phyloP scores from a whole-genome alignment of 2,888 invertebrate species.

The Euplagia quadripunctaria region DNA sequence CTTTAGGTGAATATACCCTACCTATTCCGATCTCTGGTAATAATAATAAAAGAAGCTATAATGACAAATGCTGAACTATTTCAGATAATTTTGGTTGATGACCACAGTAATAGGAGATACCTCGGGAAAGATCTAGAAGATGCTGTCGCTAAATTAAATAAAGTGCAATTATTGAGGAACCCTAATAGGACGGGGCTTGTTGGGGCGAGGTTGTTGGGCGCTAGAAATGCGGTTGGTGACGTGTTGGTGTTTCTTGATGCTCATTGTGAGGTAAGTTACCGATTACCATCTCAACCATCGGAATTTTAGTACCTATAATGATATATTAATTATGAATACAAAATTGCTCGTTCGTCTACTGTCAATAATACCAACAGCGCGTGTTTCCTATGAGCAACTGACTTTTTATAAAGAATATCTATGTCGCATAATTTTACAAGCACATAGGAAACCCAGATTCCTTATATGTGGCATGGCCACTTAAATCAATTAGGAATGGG shows the following conservation, averaged over 20 bases:
- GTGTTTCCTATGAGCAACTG: too few species aligned
- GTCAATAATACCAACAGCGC: too few species aligned
- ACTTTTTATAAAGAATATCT: background rate
- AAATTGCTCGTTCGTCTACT: too few species aligned
- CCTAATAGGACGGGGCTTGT: constrained; percentile 95
- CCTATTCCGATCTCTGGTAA: background rate
- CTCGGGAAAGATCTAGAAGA: constrained; percentile 77
- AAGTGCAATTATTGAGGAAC: constrained; percentile 90
- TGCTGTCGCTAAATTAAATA: constrained; percentile 66
- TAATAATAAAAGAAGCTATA: background rate
- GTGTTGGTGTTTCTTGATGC: constrained; percentile 97
- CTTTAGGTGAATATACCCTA: too few species aligned
- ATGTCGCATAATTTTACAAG: background rate
- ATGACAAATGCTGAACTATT: constrained; percentile 37
- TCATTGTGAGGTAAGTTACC: constrained; percentile 94
- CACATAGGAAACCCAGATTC: background rate
- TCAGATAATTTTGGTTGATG: constrained; percentile 82
- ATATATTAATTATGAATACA: too few species aligned
- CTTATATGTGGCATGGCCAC: background rate
- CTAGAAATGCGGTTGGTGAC: constrained; percentile 93
- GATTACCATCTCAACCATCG: background rate
- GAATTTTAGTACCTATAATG: background rate
- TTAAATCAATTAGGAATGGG: too few species aligned
- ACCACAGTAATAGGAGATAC: constrained; percentile 79
- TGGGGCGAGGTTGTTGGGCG: constrained; percentile 95